Conservation (phyloP, 2,888 invertebrate genomes). For the Drosophila nigricruria region DNA sequence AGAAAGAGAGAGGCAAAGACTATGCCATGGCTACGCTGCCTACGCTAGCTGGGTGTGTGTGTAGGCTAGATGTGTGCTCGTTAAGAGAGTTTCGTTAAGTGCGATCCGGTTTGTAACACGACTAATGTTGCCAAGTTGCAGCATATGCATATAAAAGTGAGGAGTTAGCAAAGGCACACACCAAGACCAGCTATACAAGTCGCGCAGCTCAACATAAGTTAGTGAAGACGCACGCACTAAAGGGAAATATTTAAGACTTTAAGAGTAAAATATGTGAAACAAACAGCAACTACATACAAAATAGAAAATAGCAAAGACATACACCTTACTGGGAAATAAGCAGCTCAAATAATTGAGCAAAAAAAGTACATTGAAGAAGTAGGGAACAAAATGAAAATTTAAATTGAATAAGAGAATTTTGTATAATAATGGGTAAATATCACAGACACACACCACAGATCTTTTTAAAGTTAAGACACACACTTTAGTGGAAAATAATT, state of each 20-base stretch:
- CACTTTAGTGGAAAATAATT: neutral
- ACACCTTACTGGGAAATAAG: neutral
- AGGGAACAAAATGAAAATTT: neutral
- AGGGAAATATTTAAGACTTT: neutral
- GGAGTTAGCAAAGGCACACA: neutral
- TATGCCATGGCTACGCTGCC: neutral
- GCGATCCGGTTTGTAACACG: neutral
- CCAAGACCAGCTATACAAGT: neutral
- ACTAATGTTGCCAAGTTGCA: constrained; percentile 9
- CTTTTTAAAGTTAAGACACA: neutral
- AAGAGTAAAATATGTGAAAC: no score
- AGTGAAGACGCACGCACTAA: neutral
- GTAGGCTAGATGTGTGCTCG: neutral
- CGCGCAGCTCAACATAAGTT: neutral
- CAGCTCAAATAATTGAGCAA: no score
- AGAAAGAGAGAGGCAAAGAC: neutral
- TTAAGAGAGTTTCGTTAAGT: constrained; percentile 3
- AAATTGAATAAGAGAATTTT: neutral
- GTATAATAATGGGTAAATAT: neutral
- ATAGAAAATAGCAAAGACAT: neutral
- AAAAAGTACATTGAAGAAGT: no score
- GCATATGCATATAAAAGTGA: neutral
- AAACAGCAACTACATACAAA: no score
- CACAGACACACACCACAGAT: neutral
- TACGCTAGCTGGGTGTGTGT: neutral